phyloP scores from a whole-genome alignment of 1,140 invertebrate species.

The Platyura marginata region DNA sequence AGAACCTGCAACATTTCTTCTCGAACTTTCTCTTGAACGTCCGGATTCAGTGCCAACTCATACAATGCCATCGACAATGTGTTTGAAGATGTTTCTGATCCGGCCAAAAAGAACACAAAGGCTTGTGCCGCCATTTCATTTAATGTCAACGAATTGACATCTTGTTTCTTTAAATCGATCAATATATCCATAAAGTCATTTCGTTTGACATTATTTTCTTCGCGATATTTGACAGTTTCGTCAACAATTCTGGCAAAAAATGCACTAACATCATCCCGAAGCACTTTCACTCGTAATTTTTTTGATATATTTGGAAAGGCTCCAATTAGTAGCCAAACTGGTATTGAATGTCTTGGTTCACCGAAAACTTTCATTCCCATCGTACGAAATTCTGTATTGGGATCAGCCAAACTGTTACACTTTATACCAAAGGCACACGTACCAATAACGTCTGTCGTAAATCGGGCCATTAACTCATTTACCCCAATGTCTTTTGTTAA shows the following conservation, averaged over 20 bases:
- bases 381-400: constrained; percentile 7
- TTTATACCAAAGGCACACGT: too few relatives aligned
- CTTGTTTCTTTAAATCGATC: constrained; percentile 29
- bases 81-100: constrained; percentile 6
- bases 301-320: constrained; percentile 7
- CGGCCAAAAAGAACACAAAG: constrained; percentile 8
- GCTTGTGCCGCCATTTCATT: constrained; percentile 10
- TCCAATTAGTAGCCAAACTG: constrained; percentile 8
- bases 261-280: constrained; percentile 10
- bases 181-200: constrained; percentile 34
- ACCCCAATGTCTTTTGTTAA: too few relatives aligned
- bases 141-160: constrained; percentile 7
- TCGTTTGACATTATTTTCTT: constrained; percentile 20
- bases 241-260: constrained; percentile 27
- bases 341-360: not conserved
- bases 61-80: constrained; percentile 21
- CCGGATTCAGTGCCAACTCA: constrained; percentile 24
- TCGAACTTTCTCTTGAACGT: constrained; percentile 34
- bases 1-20: constrained; percentile 33
- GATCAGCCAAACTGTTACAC: too few relatives aligned
- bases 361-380: not conserved
- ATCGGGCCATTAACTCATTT: constrained; percentile 8
- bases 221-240: constrained; percentile 26
- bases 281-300: constrained; percentile 5
- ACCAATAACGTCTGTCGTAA: too few relatives aligned